Evolutionary conservation across 1,140 invertebrate species (phyloP), one percentile per base, ranked within the genome.

Genomic region (Phocides pigmalion): DNA sequence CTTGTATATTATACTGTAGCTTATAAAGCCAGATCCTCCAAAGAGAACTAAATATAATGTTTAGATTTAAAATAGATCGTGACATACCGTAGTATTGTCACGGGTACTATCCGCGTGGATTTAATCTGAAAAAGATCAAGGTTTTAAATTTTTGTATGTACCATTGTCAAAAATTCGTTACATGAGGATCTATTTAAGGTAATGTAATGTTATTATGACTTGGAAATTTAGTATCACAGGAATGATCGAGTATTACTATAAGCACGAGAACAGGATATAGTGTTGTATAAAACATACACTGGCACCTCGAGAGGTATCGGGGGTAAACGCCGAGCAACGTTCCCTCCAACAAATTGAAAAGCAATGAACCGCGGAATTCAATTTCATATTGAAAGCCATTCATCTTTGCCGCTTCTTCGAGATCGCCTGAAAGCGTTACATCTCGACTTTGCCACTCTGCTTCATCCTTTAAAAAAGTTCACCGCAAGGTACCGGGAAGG

Each of bases 361-460:
- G 84, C 92, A 92, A 93, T 93, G 92, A 92, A 93, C 92, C 92
- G 87, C 92, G 85, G 92, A 93, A 93, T 93, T 93, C 92, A 93
- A 93, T 93, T 93, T 93, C 90, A 92, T 92, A 93, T 93, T 93
- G 91, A 93, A 92, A 92, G 92, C 92, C 92, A 93, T 93, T 89
- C 87, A 88, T 89, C 87, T 89, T 88, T 85, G 82, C 83, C 82
- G 83, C 84, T 86, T 82, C 77, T 86, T 80, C 79, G 79, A 68
- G 79, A 83, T 69, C 72, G 76, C 77, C 77, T 87, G 78, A 89
- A 82, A 87, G 78, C 76, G 82, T 89, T 88, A 87, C 85, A 79
- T 81, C 79, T 81, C 80, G 81, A 87, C 84, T 87, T 84, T 74
- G 70, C 78, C 79, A 81, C 79, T 84, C 73, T 79, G 73, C 72